A percentile compares a stretch with the other conserved stretches of the same genome.
phyloP scores from a whole-genome alignment of 1,140 invertebrate genomes.

The Apolygus lucorum region DNA sequence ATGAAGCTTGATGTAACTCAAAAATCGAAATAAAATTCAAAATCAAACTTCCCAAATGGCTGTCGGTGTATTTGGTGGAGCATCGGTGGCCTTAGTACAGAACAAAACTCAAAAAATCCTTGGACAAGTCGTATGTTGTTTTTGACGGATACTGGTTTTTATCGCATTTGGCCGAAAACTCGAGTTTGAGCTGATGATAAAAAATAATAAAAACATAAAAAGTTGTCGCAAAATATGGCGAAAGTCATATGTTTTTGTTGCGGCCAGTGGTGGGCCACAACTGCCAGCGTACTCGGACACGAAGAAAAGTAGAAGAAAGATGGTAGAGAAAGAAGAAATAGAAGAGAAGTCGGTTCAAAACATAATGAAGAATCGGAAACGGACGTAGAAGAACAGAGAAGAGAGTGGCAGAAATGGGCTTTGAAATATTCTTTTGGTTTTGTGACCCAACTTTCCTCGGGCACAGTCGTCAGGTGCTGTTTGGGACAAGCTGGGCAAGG shows the following conservation, averaged over 20 bases:
- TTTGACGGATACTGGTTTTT: neutral
- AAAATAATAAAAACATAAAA: neutral
- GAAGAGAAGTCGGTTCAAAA: too few species aligned
- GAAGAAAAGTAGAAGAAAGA: slow-evolving; percentile 1
- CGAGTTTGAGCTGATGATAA: too few species aligned
- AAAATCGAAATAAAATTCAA: neutral
- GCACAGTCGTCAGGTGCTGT: slow-evolving; percentile 47
- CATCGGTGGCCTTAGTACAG: slow-evolving; percentile 3
- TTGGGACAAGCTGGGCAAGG: slow-evolving; percentile 62
- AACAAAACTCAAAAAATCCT: neutral
- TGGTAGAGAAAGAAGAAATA: slow-evolving; percentile 3
- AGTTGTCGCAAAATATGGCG: neutral
- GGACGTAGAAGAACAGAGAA: neutral
- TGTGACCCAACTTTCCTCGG: slow-evolving; percentile 49
- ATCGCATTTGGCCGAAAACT: too few species aligned
- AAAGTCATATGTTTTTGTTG: too few species aligned
- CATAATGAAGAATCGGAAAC: slow-evolving; percentile 15
- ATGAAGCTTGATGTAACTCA: neutral
- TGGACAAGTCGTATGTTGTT: slow-evolving; percentile 4
- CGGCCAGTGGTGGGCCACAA: too few species aligned
- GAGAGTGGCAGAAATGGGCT: neutral
- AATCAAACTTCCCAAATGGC: slow-evolving; percentile 5
- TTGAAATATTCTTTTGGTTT: neutral
- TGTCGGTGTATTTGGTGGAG: neutral
- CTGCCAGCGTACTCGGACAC: slow-evolving; percentile 3